Evolutionary conservation across 2,888 invertebrate genomes (phyloP).

Genomic region (Campoletis raptor): DNA sequence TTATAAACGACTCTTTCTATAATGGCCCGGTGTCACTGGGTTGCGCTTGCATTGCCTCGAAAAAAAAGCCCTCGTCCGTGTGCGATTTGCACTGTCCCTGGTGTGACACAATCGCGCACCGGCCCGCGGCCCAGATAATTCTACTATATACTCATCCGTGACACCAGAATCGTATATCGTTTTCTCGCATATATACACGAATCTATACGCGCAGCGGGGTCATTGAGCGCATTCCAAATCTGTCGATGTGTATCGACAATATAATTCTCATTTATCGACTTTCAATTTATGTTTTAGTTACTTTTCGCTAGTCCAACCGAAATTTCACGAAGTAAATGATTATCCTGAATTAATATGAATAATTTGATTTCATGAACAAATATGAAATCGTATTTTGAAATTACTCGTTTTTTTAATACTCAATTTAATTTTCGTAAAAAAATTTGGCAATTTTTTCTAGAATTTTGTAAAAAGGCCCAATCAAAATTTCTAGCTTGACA

Average conservation of each 20-base stretch:
- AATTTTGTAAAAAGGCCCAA: too few species aligned
- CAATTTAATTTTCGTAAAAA: too few species aligned
- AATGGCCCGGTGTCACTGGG: slow-evolving; percentile 56
- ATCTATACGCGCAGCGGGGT: slow-evolving; percentile 17
- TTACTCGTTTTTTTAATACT: background rate
- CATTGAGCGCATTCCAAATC: slow-evolving; percentile 42
- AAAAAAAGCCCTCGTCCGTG: slow-evolving; percentile 39
- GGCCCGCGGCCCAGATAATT: slow-evolving; percentile 59
- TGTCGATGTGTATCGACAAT: background rate
- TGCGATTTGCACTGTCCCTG: slow-evolving; percentile 40
- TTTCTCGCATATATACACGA: background rate
- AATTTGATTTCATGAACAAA: background rate
- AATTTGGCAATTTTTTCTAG: too few species aligned
- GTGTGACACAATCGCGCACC: slow-evolving; percentile 59
- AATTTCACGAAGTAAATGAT: background rate
- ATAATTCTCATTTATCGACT: background rate
- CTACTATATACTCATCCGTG: slow-evolving; percentile 18
- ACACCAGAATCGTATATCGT: slow-evolving; percentile 19
- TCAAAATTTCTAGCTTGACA: too few species aligned
- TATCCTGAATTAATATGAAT: background rate
- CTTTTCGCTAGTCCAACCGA: background rate
- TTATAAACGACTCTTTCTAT: slow-evolving; percentile 42
- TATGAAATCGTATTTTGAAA: background rate
- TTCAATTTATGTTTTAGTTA: background rate
- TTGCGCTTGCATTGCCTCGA: slow-evolving; percentile 47